Evolutionary conservation across 2,113 vertebrate species (phyloP).

Genomic region (Zingel zingel): DNA sequence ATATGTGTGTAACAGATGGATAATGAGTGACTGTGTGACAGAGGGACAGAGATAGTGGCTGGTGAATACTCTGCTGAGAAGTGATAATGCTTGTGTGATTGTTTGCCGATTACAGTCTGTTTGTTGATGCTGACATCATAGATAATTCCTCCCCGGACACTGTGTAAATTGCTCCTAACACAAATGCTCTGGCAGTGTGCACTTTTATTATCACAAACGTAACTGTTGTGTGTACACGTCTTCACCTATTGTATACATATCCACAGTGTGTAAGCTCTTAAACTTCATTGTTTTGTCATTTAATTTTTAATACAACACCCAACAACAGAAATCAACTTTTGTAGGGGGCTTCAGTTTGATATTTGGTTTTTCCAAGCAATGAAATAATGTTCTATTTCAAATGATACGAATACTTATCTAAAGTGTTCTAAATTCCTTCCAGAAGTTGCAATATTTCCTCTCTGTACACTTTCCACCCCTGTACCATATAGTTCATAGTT

Average conservation of each 20-base stretch:
- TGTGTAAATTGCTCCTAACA: not conserved
- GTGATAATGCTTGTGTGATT: conserved; percentile 61
- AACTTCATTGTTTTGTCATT: not conserved
- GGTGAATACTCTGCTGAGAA: conserved; percentile 47
- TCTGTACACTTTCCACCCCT: not conserved
- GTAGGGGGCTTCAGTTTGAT: not conserved
- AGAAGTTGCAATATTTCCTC: not conserved
- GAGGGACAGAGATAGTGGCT: conserved; percentile 45
- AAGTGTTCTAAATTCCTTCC: not conserved
- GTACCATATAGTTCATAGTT: not conserved
- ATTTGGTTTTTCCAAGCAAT: too few relatives aligned
- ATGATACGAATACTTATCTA: not conserved
- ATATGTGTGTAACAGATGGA: conserved; percentile 30
- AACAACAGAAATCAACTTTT: not conserved
- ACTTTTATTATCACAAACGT: not conserved
- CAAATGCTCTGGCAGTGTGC: not conserved
- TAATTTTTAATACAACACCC: not conserved
- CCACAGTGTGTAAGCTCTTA: not conserved
- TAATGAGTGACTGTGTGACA: conserved; percentile 44
- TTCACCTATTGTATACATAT: conserved; percentile 3
- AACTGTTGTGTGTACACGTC: not conserved
- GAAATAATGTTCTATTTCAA: not conserved
- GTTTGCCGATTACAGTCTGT: conserved; percentile 63
- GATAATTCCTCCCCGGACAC: conserved; percentile 46
- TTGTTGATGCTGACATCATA: conserved; percentile 60